A percentile compares a stretch with the other conserved stretches of the same genome.
phyloP scores from a whole-genome alignment of 2,113 vertebrate species.

The Aplodontia rufa region DNA sequence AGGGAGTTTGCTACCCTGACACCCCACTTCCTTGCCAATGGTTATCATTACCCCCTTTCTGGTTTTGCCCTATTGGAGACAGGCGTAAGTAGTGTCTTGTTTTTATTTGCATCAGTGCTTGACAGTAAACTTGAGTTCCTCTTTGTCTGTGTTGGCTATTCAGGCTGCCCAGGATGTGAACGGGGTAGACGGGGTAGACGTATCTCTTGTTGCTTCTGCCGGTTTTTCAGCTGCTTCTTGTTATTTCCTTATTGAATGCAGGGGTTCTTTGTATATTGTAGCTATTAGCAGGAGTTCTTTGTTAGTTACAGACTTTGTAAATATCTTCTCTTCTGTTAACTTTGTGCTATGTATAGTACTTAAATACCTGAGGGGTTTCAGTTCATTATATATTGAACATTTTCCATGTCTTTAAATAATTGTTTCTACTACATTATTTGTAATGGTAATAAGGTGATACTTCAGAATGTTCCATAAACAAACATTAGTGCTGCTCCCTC shows the following conservation, averaged over 20 bases:
- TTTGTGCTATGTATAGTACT: not conserved
- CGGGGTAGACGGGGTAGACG: too few species aligned
- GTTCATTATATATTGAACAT: not conserved
- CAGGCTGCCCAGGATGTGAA: not conserved
- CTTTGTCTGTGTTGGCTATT: not conserved
- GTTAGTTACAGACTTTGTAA: not conserved
- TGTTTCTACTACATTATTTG: not conserved
- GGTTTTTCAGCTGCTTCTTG: not conserved
- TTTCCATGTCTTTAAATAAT: not conserved
- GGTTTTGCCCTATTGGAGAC: not conserved
- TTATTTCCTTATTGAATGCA: not conserved
- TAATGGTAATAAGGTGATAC: not conserved
- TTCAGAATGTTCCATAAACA: slow-evolving; percentile 6
- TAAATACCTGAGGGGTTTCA: not conserved
- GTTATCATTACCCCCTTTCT: not conserved
- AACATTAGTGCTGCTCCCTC: not conserved
- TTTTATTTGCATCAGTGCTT: not conserved
- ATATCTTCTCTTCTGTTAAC: not conserved
- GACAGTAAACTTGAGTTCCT: not conserved
- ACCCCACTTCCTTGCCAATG: not conserved
- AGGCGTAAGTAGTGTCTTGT: not conserved
- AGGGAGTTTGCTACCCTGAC: not conserved
- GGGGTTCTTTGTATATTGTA: not conserved
- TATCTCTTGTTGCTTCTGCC: not conserved
- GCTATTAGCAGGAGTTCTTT: not conserved